Base-by-base conservation (phyloP, 2,797 vertebrate species). In the Heterohyrax brucei region DNA sequence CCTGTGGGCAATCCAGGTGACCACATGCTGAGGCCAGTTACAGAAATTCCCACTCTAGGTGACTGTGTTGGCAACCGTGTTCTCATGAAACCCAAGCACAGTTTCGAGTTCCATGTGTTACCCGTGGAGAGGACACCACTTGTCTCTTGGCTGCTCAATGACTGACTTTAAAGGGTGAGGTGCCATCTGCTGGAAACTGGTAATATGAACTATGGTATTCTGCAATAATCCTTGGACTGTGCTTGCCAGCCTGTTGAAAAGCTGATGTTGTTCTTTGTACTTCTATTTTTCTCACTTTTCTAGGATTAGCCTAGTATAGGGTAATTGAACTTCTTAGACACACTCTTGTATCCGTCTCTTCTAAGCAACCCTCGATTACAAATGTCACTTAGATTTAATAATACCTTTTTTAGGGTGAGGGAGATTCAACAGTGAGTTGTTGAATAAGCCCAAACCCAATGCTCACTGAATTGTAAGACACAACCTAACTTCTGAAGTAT, bases 181-280 rank as follows among this genome's bases (percentile, higher is more conserved):
- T 95, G 95, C 96, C 94, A 89, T 86, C 96, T 97, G 82, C 95
- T 95, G 93, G 96, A 89, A 97, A 91, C 70, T 56, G 91, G 70
- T 92, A 62, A 89, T 16, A 93, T 46, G 68, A 22, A 39, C 75
- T 9, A 2, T 39, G 68, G 30, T n/a, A 18, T 53, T 83, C 50
- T 61, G 7, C 10, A 62, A 0, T 44, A 2, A 76, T 3, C 0
- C 1, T 48, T 7, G 61, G 28, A n/a, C 10, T 39, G 14, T 13
- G 39, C 59, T 26, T 68, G 1, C 68, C 56, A 21, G 9, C 53
- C 22, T 33, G 30, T 7, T 22, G 14, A 24, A 18, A 56, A 30
- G 39, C 0, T 6, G 10, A 50, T 2, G 7, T 44, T 13, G n/a
- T 4, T 44, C 39, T 78, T 26, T 77, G 59, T 7, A 1, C 10